A percentile compares a stretch with the other conserved stretches of the same genome.
Evolutionary conservation across 2,797 vertebrate species (phyloP).

Genomic region (Scleropages formosus): DNA sequence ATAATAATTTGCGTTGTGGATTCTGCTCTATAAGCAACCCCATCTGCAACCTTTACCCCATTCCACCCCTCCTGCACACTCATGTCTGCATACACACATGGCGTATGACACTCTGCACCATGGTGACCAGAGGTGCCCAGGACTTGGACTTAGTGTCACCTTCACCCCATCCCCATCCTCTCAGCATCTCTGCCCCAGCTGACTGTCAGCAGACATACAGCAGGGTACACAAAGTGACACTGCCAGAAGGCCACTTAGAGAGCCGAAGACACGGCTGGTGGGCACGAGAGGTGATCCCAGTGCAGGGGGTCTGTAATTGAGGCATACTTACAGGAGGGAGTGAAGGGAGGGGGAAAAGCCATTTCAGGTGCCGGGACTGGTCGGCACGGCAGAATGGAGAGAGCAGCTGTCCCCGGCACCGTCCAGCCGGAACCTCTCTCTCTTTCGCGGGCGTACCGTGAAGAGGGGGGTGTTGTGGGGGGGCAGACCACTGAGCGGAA

Average conservation of each 20-base stretch:
- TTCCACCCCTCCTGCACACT: neutral
- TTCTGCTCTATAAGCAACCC: neutral
- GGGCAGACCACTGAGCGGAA: neutral
- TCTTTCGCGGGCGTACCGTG: neutral
- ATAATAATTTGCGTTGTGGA: too few species aligned
- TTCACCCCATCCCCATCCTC: neutral
- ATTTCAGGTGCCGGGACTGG: conserved; percentile 17
- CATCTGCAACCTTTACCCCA: neutral
- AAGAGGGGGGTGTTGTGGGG: neutral
- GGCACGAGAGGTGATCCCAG: neutral
- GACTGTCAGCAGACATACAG: neutral
- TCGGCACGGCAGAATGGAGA: neutral
- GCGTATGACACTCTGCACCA: neutral
- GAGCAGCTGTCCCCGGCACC: neutral
- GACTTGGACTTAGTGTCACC: neutral
- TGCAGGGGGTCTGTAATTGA: conserved; percentile 4
- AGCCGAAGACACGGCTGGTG: neutral
- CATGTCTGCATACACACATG: neutral
- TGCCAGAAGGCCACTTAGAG: neutral
- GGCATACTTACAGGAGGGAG: neutral
- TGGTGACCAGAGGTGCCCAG: neutral
- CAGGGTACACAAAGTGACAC: neutral
- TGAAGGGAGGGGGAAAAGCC: neutral
- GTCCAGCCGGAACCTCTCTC: neutral
- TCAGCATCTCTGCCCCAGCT: neutral